These are phyloP conservation scores for Leuctra nigra DNA, from an alignment of 2,888 invertebrate species.

Conservation along the genomic window DNA sequence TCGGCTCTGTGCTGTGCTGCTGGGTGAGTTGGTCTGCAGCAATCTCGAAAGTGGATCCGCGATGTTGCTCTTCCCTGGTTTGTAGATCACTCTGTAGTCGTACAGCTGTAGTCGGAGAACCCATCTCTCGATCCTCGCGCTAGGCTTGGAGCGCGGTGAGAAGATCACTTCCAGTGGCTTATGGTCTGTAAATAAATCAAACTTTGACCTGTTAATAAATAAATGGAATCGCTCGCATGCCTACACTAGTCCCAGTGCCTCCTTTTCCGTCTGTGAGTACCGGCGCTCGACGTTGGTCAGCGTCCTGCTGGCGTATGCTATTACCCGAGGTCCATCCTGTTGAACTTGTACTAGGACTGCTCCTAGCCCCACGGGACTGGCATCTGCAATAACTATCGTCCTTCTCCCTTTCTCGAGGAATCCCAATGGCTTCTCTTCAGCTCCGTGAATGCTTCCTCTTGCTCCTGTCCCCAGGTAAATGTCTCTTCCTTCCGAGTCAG, in stretches of 20 bases:
- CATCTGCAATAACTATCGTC: conserved; percentile 26
- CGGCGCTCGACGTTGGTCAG: conserved; percentile 37
- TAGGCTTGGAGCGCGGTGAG: background rate
- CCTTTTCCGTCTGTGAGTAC: conserved; percentile 33
- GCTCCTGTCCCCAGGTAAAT: background rate
- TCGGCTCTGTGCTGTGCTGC: background rate
- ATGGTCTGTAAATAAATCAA: background rate
- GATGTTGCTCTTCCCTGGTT: conserved; percentile 33
- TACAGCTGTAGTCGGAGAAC: conserved; percentile 27
- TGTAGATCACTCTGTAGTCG: conserved; percentile 27
- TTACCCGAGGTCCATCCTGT: conserved; percentile 32
- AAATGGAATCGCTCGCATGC: conserved; percentile 38
- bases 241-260: conserved; percentile 37
- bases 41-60: conserved; percentile 34
- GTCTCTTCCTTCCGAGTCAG: background rate
- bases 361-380: conserved; percentile 21
- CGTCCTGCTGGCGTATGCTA: conserved; percentile 38
- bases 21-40: background rate
- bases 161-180: conserved; percentile 3
- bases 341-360: conserved; percentile 34
- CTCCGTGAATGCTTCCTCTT: background rate
- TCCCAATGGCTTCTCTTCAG: background rate
- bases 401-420: background rate
- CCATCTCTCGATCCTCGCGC: background rate
- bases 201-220: conserved; percentile 36